Conservation (phyloP, 2,113 vertebrate species). For the Suncus etruscus region DNA sequence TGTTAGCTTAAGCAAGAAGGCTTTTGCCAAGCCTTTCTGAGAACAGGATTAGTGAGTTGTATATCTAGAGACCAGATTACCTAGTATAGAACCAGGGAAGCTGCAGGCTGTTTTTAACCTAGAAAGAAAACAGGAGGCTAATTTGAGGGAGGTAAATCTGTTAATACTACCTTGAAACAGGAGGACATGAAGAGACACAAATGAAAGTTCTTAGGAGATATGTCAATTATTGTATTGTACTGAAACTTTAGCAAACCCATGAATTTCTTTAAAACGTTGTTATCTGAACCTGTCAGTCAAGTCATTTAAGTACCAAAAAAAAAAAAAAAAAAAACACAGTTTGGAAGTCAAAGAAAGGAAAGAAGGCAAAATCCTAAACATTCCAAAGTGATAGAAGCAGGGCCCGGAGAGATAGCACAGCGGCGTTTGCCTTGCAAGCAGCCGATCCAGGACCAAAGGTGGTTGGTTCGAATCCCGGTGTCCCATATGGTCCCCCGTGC, state of each 20-base stretch:
- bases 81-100: neutral
- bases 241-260: conserved; percentile 6
- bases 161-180: too few species aligned
- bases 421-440: too few species aligned
- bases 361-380: conserved; percentile 11
- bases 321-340: neutral
- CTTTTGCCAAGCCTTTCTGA: neutral
- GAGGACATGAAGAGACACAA: neutral
- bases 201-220: neutral
- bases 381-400: neutral
- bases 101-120: neutral
- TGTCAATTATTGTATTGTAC: neutral
- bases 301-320: neutral
- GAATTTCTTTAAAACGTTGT: neutral
- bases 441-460: too few species aligned
- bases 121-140: neutral
- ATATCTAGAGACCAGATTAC: neutral
- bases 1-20: neutral
- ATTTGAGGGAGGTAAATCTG: neutral
- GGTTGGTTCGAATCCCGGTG: too few species aligned
- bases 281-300: neutral
- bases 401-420: too few species aligned
- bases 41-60: neutral
- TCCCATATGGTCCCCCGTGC: too few species aligned
- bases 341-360: conserved; percentile 7